These are phyloP conservation scores for Acrobeloides nanus DNA, from an alignment of 2,888 invertebrate species.

Conservation along the genomic window DNA sequence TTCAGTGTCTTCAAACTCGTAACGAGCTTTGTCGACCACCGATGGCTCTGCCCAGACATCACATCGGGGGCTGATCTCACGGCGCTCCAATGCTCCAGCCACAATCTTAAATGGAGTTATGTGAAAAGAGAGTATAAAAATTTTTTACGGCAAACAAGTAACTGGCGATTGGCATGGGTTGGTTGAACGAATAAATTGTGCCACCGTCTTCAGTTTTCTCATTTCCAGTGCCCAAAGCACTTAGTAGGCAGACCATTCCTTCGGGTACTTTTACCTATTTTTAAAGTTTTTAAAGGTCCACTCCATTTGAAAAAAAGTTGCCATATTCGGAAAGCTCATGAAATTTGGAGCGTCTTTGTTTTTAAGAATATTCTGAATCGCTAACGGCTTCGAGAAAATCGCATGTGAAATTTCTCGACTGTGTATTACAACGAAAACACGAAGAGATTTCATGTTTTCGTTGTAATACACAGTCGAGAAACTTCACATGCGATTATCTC, in stretches of 20 bases:
- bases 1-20: conserved; percentile 78
- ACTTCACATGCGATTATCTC: too few species aligned
- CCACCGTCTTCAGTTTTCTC: conserved; percentile 6
- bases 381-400: too few species aligned
- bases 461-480: too few species aligned
- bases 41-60: conserved; percentile 84
- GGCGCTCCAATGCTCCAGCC: conserved; percentile 69
- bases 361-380: background rate
- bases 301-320: background rate
- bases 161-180: conserved; percentile 71
- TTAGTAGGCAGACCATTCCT: conserved; percentile 77
- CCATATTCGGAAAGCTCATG: background rate
- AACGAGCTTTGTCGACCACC: conserved; percentile 72
- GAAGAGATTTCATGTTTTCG: too few species aligned
- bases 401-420: background rate
- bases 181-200: conserved; percentile 35
- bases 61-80: conserved; percentile 57
- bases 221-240: conserved; percentile 60
- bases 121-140: too few species aligned
- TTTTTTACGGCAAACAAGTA: conserved; percentile 83
- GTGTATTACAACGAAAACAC: too few species aligned
- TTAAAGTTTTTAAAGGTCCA: conserved; percentile 5
- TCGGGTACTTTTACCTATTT: conserved; percentile 66
- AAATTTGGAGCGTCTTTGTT: background rate
- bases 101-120: too few species aligned